Evolutionary conservation across 2,888 invertebrate genomes (phyloP), one percentile per base, ranked within the genome.

Genomic region (Lissocephala sabroskyi): DNA sequence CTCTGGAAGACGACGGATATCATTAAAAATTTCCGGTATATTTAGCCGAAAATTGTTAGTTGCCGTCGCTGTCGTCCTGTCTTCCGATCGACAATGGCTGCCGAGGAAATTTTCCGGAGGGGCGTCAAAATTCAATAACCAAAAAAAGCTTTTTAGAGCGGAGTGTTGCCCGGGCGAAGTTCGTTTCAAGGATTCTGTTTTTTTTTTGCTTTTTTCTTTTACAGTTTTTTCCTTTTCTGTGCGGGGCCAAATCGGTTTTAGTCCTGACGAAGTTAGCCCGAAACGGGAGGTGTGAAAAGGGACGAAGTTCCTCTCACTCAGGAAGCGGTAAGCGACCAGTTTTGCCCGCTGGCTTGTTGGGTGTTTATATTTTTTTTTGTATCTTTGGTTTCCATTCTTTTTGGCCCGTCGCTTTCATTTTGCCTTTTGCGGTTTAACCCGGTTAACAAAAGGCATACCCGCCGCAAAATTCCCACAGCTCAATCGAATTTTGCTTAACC

Each of bases 401-500:
- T 65, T 54, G 52, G 57, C 57, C n/a, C n/a, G n/a, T 56, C 60
- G 60, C 62, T 62, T 65, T 66, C 53, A 45, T 56, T 57, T 56
- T 48, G 52, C 52, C 59, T 47, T 52, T 57, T 57, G 54, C 61
- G 53, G 56, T 56, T 60, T 65, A 71, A 64, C 68, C 59, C 59
- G 62, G 66, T 64, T 76, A 71, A 79, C 66, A 75, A 79, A 74
- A 65, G 70, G 68, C 54, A n/a, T n/a, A n/a, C 52, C 46, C 55
- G 23, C 23, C 54, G 11, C 67, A 64, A 71, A 62, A 77, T 76
- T 77, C 74, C 68, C 76, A 64, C 65, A 74, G 65, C 70, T 71
- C 74, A 76, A 79, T 79, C 71, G 79, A 77, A 71, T 80, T 77
- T 73, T 45, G 62, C 65, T 63, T 56, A 79, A 70, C 68, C 77